Evolutionary conservation across 2,888 invertebrate species (phyloP).

Genomic region (Rhyacophila evoluta): DNA sequence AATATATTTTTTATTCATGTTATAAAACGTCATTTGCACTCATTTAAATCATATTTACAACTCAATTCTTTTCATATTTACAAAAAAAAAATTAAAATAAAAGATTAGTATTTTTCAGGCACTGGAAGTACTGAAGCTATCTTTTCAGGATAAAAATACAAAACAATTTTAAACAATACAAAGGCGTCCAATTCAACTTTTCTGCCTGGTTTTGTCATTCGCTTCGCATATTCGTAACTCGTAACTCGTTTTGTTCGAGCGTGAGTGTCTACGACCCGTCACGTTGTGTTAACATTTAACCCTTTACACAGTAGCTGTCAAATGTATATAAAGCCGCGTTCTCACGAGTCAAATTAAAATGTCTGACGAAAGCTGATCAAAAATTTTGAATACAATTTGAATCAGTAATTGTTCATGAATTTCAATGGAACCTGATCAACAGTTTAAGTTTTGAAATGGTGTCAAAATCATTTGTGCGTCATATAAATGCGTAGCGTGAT

Average conservation of each 20-base stretch:
- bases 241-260: neutral
- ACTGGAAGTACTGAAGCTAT: neutral
- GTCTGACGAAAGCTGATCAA: too few species aligned
- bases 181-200: neutral
- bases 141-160: neutral
- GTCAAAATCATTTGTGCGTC: too few species aligned
- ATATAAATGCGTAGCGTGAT: too few species aligned
- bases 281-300: neutral
- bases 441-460: too few species aligned
- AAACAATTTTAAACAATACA: neutral
- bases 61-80: too few species aligned
- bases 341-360: neutral
- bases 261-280: neutral
- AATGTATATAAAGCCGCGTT: neutral
- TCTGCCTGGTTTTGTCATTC: slow-evolving; percentile 3
- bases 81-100: neutral
- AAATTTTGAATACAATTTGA: too few species aligned
- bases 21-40: too few species aligned
- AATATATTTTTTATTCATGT: too few species aligned
- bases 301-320: neutral
- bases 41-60: too few species aligned
- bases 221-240: neutral
- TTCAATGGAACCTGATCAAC: too few species aligned
- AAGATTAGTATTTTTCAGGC: neutral
- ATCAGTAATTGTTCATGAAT: too few species aligned